phyloP scores from a whole-genome alignment of 2,113 vertebrate genomes.

The Piaya cayana region DNA sequence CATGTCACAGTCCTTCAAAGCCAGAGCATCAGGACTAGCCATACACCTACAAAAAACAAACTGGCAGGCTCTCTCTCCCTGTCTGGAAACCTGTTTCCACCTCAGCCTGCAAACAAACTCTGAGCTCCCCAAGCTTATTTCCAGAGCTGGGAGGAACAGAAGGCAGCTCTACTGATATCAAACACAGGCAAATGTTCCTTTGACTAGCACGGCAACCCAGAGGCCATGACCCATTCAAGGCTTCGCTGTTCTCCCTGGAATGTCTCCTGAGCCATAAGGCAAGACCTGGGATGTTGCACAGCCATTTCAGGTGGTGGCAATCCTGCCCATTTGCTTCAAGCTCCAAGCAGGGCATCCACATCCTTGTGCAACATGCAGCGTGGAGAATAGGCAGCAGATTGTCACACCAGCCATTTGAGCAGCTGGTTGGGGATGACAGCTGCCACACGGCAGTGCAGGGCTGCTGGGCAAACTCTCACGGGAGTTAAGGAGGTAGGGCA shows the following conservation, averaged over 20 bases:
- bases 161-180: neutral
- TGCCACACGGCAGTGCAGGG: neutral
- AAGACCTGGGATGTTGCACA: neutral
- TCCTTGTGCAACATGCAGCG: accelerated
- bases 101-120: neutral
- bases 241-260: neutral
- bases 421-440: accelerated
- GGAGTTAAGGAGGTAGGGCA: neutral
- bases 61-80: neutral
- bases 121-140: neutral
- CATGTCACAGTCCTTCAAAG: accelerated
- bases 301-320: neutral
- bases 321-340: neutral
- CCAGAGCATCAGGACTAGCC: neutral
- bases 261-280: neutral
- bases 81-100: neutral
- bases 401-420: accelerated
- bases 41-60: neutral
- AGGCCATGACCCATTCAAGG: neutral
- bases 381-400: neutral
- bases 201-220: neutral
- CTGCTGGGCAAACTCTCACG: neutral
- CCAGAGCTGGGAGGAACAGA: neutral
- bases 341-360: neutral
- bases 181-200: neutral